phyloP scores from a whole-genome alignment of 2,888 invertebrate genomes.

The Ommatoiulus sabulosus region DNA sequence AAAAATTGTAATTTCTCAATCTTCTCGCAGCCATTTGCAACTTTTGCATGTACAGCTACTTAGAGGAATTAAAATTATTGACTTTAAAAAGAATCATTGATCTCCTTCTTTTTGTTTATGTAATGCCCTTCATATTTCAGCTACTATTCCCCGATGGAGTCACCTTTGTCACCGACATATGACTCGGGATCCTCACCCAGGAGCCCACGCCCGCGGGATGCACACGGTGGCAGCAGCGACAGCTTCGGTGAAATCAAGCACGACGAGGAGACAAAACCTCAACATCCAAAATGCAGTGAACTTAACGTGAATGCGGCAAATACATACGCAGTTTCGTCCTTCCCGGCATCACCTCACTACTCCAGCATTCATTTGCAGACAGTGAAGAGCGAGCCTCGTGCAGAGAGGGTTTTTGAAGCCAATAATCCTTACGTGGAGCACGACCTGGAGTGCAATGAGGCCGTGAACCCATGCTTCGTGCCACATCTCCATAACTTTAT shows the following conservation, averaged over 20 bases:
- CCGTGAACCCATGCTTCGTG: constrained; percentile 42
- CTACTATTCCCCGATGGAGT: constrained; percentile 52
- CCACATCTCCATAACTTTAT: not conserved
- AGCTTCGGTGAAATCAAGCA: constrained; percentile 19
- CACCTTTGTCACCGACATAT: constrained; percentile 12
- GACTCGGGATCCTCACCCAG: constrained; percentile 5
- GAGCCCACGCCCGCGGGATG: not conserved
- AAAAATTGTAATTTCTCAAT: not conserved
- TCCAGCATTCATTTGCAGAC: constrained; percentile 45
- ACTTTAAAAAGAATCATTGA: not conserved
- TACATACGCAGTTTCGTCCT: not conserved
- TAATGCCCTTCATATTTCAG: constrained; percentile 31
- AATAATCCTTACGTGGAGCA: not conserved
- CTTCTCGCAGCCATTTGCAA: not conserved
- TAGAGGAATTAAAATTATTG: not conserved
- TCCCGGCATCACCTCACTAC: not conserved
- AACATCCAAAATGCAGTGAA: not conserved
- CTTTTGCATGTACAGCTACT: not conserved
- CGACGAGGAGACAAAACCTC: not conserved
- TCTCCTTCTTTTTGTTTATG: not conserved
- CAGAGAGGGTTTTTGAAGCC: not conserved
- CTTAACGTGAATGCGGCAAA: not conserved
- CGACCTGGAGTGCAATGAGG: not conserved
- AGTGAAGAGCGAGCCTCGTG: not conserved
- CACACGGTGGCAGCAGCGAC: not conserved